Base-by-base conservation (phyloP, 1,140 invertebrate species). In the Drosophila teissieri region DNA sequence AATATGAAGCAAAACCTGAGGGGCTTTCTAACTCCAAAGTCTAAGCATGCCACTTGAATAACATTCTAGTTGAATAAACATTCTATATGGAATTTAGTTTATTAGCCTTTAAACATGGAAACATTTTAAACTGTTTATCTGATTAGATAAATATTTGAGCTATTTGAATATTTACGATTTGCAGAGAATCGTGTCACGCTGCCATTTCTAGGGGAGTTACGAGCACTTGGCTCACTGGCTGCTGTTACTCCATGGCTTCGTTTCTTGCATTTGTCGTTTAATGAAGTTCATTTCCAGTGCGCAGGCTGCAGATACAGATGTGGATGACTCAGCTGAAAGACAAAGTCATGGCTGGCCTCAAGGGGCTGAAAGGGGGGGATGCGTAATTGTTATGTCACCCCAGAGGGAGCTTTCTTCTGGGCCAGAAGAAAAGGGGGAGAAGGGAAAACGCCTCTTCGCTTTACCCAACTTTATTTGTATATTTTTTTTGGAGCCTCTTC, bases 281-380 rank as follows among this genome's bases (percentile, higher is more conserved):
- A 84, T 84, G 57, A 84, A 85, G 67, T 85, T 85, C 77, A 85
- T 77, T 80, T 79, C 64, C 24, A 24, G 67, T 5, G 46, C 24
- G 22, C 49, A 39, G 49, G 37, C 24, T 45, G 53, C 31, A 44
- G 45, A 49, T 40, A 68, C 8, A 27, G 27, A 45, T 37, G 22
- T 7, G 42, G 42, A 69, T 70, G 67, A 70, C 63, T 40, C 49
- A 70, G 64, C 67, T 42, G 12, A 40, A 69, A 56, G 63, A 55
- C 39, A 68, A 39, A 69, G 34, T 40, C 45, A 39, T 42, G 36
- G 48, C 5, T 31, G 11, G 22, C 2, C 27, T 10, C 27, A 31
- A 48, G 22, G 17, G 42, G 42, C 42, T 19, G 10, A 19, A 44
- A 42, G n/a, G 7, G n/a, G 44, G 40, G n/a, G n/a, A 15, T 10